These are phyloP conservation scores for Chrysina gloriosa DNA, from an alignment of 2,888 invertebrate species.

Conservation along the genomic window DNA sequence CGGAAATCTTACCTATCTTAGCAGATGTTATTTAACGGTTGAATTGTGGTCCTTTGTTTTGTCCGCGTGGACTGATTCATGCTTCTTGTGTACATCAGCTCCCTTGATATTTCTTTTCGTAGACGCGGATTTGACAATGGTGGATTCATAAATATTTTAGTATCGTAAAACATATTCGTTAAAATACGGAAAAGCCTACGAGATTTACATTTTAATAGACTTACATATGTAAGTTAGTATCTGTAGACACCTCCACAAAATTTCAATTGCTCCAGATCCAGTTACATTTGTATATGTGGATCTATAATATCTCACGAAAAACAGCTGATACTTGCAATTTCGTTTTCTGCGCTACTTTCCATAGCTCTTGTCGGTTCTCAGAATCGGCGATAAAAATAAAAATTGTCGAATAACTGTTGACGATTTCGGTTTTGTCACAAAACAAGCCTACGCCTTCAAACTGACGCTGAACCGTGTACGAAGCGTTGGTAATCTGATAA, in stretches of 20 bases:
- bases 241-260: neutral
- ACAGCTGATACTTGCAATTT: conserved; percentile 8
- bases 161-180: too few relatives aligned
- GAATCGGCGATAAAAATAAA: neutral
- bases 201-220: too few relatives aligned
- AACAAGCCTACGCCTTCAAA: neutral
- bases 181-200: too few relatives aligned
- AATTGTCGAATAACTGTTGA: neutral
- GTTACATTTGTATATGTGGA: neutral
- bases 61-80: too few relatives aligned
- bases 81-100: too few relatives aligned
- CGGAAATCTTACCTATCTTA: too few relatives aligned
- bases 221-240: neutral
- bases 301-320: neutral
- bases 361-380: neutral
- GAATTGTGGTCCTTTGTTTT: too few relatives aligned
- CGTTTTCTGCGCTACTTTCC: neutral
- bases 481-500: neutral
- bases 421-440: neutral
- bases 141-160: too few relatives aligned
- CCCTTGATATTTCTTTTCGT: too few relatives aligned
- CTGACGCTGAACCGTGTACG: neutral
- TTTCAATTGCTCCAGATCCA: neutral
- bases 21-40: too few relatives aligned
- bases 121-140: too few relatives aligned